Conservation (phyloP, 2,797 vertebrate genomes). For the Trichosurus vulpecula region DNA sequence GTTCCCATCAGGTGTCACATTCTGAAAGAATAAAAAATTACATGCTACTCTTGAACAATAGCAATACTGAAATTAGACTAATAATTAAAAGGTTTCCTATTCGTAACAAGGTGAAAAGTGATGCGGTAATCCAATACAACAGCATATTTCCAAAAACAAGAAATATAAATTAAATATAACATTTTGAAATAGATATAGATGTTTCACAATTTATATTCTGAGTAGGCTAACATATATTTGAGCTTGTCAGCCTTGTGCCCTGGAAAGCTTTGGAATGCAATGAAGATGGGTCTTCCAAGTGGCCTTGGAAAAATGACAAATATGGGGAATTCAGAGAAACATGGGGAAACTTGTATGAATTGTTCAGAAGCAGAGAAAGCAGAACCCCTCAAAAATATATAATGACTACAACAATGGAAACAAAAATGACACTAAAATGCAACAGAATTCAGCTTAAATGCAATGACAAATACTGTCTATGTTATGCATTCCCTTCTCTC, state of each 20-base stretch:
- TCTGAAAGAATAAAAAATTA: not conserved
- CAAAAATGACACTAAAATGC: not conserved
- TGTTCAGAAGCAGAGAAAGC: not conserved
- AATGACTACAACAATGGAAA: not conserved
- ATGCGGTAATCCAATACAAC: not conserved
- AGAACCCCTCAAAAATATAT: not conserved
- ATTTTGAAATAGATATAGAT: not conserved
- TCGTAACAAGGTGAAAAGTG: not conserved
- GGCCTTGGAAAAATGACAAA: not conserved
- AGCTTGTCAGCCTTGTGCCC: not conserved
- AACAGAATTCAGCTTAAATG: not conserved
- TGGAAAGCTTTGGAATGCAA: not conserved
- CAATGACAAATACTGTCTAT: not conserved
- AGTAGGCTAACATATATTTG: not conserved
- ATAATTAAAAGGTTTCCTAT: not conserved
- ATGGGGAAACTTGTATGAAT: not conserved
- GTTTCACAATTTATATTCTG: not conserved
- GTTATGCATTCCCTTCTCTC: not conserved
- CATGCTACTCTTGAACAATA: not conserved
- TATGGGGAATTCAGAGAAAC: not conserved
- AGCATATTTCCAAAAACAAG: not conserved
- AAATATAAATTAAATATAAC: not conserved
- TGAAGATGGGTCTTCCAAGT: not conserved
- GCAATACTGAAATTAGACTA: not conserved
- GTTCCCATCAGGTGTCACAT: not conserved